Evolutionary conservation across 2,797 vertebrate species (phyloP).

Genomic region (Macrochelys suwanniensis): DNA sequence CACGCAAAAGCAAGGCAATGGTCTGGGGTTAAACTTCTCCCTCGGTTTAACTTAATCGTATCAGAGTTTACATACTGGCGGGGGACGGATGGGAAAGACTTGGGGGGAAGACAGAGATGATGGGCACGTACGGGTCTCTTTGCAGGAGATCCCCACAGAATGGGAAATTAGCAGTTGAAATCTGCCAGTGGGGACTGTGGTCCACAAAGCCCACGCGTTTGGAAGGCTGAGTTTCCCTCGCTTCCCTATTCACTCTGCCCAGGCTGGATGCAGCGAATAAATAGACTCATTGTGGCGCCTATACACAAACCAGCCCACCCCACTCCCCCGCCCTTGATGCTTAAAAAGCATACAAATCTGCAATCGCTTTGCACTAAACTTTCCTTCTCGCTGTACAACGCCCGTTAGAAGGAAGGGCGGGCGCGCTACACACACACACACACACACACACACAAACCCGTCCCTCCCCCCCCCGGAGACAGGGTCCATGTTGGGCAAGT

Average conservation of each 20-base stretch:
- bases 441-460: background rate
- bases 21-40: background rate
- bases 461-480: background rate
- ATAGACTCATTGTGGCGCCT: constrained; percentile 79
- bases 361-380: constrained; percentile 64
- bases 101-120: background rate
- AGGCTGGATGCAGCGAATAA: constrained; percentile 75
- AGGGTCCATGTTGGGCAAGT: constrained; percentile 24
- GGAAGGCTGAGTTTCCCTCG: constrained; percentile 69
- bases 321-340: constrained; percentile 74
- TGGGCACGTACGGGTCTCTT: background rate
- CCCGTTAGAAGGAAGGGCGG: constrained; percentile 40
- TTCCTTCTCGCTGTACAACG: constrained; percentile 28
- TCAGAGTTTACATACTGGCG: background rate
- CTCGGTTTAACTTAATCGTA: background rate
- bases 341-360: constrained; percentile 75
- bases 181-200: constrained; percentile 67
- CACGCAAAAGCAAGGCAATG: background rate
- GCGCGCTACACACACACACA: background rate
- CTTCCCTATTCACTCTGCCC: constrained; percentile 74
- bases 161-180: constrained; percentile 64
- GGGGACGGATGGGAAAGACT: background rate
- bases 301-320: constrained; percentile 73
- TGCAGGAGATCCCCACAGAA: background rate
- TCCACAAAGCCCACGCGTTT: constrained; percentile 75